Evolutionary conservation across 2,888 invertebrate species (phyloP).

Genomic region (Melangyna quadrimaculata): DNA sequence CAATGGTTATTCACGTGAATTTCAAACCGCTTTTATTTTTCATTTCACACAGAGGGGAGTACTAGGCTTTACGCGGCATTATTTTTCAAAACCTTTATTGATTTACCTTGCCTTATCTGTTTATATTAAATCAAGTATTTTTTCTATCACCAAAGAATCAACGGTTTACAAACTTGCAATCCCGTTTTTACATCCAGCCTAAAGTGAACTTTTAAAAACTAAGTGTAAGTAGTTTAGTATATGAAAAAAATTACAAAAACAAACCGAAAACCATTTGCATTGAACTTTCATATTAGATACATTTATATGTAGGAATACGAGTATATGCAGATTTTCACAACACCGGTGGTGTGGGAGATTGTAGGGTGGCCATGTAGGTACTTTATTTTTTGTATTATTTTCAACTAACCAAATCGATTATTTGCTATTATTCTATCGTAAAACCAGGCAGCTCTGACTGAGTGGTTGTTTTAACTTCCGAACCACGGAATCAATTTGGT

Average conservation of each 20-base stretch:
- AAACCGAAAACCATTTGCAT: slow-evolving; percentile 5
- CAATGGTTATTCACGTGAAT: too few species aligned
- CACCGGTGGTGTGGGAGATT: not conserved
- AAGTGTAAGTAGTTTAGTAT: not conserved
- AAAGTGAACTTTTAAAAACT: not conserved
- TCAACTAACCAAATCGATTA: slow-evolving; percentile 29
- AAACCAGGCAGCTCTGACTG: slow-evolving; percentile 24
- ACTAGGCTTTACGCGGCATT: too few species aligned
- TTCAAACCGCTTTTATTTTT: too few species aligned
- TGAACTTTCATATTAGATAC: not conserved
- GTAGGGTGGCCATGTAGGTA: not conserved
- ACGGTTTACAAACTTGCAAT: not conserved
- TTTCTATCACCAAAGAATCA: not conserved
- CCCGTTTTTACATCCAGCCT: not conserved
- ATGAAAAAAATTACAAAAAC: not conserved
- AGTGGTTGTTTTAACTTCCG: slow-evolving; percentile 31
- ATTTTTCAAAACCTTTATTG: not conserved
- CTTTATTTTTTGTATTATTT: not conserved
- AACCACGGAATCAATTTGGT: slow-evolving; percentile 37
- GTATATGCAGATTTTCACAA: not conserved
- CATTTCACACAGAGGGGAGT: too few species aligned
- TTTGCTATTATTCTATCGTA: slow-evolving; percentile 31
- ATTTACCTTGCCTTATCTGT: not conserved
- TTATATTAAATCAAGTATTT: not conserved
- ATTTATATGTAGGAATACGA: not conserved